Conservation (phyloP, 64 coral and sea anemone species). For the Astreopora myriophthalma region DNA sequence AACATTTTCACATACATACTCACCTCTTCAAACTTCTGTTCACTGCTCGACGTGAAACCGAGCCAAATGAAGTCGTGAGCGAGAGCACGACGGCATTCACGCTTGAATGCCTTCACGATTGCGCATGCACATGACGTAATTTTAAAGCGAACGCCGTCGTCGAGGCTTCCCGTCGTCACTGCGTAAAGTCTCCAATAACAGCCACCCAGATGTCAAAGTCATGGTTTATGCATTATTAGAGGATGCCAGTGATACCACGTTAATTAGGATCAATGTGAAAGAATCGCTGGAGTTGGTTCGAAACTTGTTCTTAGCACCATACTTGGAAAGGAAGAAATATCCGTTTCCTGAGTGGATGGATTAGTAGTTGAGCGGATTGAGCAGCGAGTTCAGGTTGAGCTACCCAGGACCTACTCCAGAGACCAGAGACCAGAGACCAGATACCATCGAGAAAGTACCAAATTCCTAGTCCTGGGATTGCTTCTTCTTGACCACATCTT, state of each 20-base stretch:
- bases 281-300: slow-evolving; percentile 1
- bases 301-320: slow-evolving; percentile 64
- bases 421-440: no score
- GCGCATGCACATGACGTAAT: no score
- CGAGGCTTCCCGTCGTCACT: no score
- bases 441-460: slow-evolving; percentile 62
- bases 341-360: slow-evolving; percentile 39
- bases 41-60: no score
- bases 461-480: slow-evolving; percentile 52
- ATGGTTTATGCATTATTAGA: slow-evolving; percentile 63
- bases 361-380: slow-evolving; percentile 39
- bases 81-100: no score
- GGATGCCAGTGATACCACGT: slow-evolving; percentile 66
- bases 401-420: slow-evolving; percentile 62
- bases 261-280: slow-evolving; percentile 20
- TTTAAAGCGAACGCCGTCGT: no score
- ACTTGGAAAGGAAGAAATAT: slow-evolving; percentile 30
- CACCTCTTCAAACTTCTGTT: no score
- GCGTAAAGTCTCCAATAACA: no score
- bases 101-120: no score
- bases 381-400: neutral
- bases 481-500: slow-evolving; percentile 36
- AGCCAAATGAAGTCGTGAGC: no score
- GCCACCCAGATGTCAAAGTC: slow-evolving; percentile 22
- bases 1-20: no score